Evolutionary conservation across 2,888 invertebrate species (phyloP).

Genomic region (Caradrina kadenii): DNA sequence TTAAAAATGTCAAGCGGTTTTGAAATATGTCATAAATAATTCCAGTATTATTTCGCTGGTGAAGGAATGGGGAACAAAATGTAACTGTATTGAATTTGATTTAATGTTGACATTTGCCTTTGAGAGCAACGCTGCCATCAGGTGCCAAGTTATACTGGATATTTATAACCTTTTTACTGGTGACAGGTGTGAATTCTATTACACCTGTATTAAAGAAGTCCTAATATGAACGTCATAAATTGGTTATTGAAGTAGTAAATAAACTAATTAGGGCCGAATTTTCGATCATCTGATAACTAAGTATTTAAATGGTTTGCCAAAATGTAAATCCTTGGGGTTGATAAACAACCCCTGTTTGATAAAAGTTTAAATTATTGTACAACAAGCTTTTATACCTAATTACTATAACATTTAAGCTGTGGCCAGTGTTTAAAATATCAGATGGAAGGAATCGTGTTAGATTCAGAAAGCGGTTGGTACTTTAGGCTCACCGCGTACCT

Average conservation of each 20-base stretch:
- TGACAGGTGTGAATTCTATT: slow-evolving; percentile 5
- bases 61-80: slow-evolving; percentile 20
- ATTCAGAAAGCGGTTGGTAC: too few species aligned
- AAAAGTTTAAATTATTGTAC: too few species aligned
- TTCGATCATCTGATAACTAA: too few species aligned
- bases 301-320: too few species aligned
- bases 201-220: background rate
- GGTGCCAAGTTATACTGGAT: slow-evolving; percentile 43
- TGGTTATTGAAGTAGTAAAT: background rate
- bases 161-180: slow-evolving; percentile 20
- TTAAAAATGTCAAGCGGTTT: background rate
- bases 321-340: background rate
- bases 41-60: slow-evolving; percentile 4
- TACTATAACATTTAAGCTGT: too few species aligned
- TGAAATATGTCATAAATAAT: background rate
- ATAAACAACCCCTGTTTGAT: too few species aligned
- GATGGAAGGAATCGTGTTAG: too few species aligned
- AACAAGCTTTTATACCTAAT: too few species aligned
- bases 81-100: slow-evolving; percentile 21
- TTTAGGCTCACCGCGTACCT: too few species aligned
- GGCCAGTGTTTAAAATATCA: too few species aligned
- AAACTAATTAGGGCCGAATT: background rate
- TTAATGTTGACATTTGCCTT: slow-evolving; percentile 39
- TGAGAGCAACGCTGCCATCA: background rate
- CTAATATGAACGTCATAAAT: background rate